A percentile compares a stretch with the other conserved stretches of the same genome.
phyloP scores from a whole-genome alignment of 2,113 vertebrate genomes.

The Tachysurus fulvidraco region DNA sequence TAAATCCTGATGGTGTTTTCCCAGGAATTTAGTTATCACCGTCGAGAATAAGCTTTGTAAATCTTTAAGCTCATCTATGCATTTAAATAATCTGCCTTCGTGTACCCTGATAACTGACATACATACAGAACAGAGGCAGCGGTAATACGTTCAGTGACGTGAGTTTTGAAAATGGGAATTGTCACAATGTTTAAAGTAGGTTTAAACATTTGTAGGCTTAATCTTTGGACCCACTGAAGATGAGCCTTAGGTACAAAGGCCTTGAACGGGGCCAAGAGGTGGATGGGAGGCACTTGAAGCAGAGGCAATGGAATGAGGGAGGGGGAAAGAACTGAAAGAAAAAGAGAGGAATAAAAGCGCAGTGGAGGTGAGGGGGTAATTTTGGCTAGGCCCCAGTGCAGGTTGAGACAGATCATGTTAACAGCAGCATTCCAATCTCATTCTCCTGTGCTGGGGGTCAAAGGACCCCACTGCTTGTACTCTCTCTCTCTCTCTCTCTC shows the following conservation, averaged over 20 bases:
- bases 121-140: neutral
- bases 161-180: neutral
- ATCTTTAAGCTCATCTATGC: neutral
- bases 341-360: neutral
- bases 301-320: constrained; percentile 8
- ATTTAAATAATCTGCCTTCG: neutral
- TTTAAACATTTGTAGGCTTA: neutral
- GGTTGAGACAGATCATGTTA: constrained; percentile 64
- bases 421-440: constrained; percentile 64
- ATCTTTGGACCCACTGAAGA: neutral
- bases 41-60: neutral
- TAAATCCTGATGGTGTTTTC: neutral
- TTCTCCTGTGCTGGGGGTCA: constrained; percentile 48
- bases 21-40: neutral
- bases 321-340: neutral
- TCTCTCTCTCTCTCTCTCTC: neutral
- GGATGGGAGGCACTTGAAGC: constrained; percentile 4
- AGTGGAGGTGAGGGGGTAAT: constrained; percentile 30
- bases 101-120: neutral
- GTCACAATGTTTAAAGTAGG: neutral
- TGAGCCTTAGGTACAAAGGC: neutral
- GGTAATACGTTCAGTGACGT: neutral
- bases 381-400: constrained; percentile 53
- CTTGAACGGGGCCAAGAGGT: neutral
- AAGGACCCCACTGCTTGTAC: constrained; percentile 15